Evolutionary conservation across 2,888 invertebrate species (phyloP).

Genomic region (Metellina segmentata): DNA sequence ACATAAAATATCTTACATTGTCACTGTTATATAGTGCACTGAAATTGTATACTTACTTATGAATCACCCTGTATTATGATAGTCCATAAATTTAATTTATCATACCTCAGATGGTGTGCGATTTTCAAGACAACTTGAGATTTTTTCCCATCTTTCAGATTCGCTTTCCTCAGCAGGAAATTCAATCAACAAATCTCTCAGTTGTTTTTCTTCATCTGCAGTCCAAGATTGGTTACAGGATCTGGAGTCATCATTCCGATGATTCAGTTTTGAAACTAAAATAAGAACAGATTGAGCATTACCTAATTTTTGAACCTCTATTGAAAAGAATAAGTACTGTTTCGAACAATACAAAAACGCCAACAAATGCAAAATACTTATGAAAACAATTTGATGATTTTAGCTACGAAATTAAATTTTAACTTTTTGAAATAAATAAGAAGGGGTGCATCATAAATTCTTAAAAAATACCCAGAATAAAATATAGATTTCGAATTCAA

Average conservation of each 20-base stretch:
- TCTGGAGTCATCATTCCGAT: background rate
- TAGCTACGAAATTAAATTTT: background rate
- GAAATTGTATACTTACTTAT: too few relatives aligned
- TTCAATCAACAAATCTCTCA: slow-evolving; percentile 90
- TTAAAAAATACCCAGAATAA: too few relatives aligned
- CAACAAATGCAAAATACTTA: background rate
- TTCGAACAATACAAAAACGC: background rate
- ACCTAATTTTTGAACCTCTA: too few relatives aligned
- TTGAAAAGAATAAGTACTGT: too few relatives aligned
- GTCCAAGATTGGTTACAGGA: slow-evolving; percentile 85
- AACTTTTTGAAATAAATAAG: background rate
- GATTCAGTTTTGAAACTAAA: background rate
- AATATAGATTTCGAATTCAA: too few relatives aligned
- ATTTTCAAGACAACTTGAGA: slow-evolving; percentile 91
- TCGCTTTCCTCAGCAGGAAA: slow-evolving; percentile 93
- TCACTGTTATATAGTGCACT: too few relatives aligned
- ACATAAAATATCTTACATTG: too few relatives aligned
- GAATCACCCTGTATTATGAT: too few relatives aligned
- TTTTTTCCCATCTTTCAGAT: slow-evolving; percentile 91
- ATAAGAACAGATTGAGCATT: background rate
- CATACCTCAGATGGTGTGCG: slow-evolving; percentile 88
- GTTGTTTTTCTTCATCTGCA: slow-evolving; percentile 90
- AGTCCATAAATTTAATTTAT: background rate
- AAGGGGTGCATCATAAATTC: too few relatives aligned
- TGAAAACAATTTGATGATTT: background rate